These are phyloP conservation scores for Epinotia nisella DNA, from an alignment of 2,888 invertebrate species.

Conservation along the genomic window DNA sequence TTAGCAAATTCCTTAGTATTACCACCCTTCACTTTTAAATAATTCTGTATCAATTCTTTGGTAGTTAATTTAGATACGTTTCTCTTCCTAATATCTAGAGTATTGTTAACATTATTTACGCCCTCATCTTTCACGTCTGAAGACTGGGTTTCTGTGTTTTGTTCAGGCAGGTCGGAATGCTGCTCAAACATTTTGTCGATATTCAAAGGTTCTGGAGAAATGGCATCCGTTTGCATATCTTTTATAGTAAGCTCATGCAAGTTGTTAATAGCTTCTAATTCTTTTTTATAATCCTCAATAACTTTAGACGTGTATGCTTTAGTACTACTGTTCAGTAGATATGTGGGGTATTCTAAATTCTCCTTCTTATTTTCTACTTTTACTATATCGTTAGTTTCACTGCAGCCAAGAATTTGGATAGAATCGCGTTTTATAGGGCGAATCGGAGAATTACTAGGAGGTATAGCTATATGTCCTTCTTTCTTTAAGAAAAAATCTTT, in stretches of 20 bases:
- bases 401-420: conserved; percentile 52
- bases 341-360: conserved; percentile 72
- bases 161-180: conserved; percentile 58
- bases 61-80: conserved; percentile 76
- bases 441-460: conserved; percentile 73
- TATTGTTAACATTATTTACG: conserved; percentile 52
- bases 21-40: conserved; percentile 77
- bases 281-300: conserved; percentile 82
- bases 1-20: conserved; percentile 58
- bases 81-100: conserved; percentile 58
- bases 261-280: conserved; percentile 79
- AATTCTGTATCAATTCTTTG: conserved; percentile 78
- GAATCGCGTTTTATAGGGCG: conserved; percentile 51
- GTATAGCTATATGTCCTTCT: conserved; percentile 70
- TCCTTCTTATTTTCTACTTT: conserved; percentile 57
- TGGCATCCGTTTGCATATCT: conserved; percentile 77
- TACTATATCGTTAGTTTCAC: conserved; percentile 51
- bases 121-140: conserved; percentile 48
- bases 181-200: conserved; percentile 78
- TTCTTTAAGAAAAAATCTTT: conserved; percentile 79
- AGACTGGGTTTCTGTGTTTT: conserved; percentile 53
- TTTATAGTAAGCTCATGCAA: conserved; percentile 78
- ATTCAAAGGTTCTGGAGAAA: conserved; percentile 76
- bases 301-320: conserved; percentile 82
- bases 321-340: conserved; percentile 75